Percentiles rank a stretch among this genome's conserved stretches.
Conservation (phyloP, 2,113 vertebrate genomes). For the Gasterosteus aculeatus region DNA sequence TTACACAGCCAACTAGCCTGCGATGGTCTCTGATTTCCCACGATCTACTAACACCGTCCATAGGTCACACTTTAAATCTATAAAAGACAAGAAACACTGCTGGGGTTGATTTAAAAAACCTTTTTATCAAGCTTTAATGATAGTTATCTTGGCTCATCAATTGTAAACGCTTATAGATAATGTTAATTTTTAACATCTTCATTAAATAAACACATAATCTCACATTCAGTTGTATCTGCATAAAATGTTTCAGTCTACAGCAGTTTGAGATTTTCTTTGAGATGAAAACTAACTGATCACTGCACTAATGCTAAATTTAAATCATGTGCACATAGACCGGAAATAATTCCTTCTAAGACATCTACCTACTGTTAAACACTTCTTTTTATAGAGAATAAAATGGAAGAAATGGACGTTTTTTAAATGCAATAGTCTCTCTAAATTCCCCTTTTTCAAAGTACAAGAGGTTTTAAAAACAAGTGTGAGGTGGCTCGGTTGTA, state of each 20-base stretch:
- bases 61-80: background rate
- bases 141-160: background rate
- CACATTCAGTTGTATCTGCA: background rate
- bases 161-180: background rate
- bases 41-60: background rate
- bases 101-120: background rate
- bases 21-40: background rate
- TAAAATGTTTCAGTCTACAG: background rate
- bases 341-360: background rate
- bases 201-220: background rate
- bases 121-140: background rate
- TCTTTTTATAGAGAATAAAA: background rate
- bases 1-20: background rate
- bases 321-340: background rate
- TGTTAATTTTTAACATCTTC: background rate
- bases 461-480: conserved; percentile 39
- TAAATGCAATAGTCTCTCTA: background rate
- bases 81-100: background rate
- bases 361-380: background rate
- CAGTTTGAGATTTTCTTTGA: background rate
- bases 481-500: conserved; percentile 32
- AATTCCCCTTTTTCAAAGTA: conserved; percentile 7
- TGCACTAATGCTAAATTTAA: background rate
- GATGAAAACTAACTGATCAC: background rate
- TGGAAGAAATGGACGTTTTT: conserved; percentile 7